These are phyloP conservation scores for Labroides dimidiatus DNA, from an alignment of 2,797 vertebrate species.

Conservation along the genomic window DNA sequence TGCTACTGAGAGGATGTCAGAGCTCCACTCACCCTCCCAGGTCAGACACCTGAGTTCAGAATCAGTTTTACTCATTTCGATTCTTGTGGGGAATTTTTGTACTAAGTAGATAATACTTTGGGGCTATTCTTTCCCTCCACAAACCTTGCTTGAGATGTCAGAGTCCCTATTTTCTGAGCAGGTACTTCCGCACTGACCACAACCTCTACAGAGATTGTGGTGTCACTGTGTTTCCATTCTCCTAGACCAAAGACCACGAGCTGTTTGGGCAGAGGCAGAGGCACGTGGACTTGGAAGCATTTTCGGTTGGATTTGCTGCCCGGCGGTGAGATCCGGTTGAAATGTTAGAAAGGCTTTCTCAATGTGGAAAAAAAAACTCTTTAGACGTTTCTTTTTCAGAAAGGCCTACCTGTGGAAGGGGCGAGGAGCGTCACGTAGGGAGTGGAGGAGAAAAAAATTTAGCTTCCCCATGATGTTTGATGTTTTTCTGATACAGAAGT, in stretches of 20 bases:
- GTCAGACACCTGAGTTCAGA: constrained; percentile 84
- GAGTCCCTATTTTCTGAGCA: constrained; percentile 83
- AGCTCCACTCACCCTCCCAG: constrained; percentile 89
- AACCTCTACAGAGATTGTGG: constrained; percentile 80
- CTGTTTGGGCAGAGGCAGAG: constrained; percentile 87
- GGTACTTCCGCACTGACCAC: constrained; percentile 76
- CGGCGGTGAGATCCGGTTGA: neutral
- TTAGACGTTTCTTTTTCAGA: rapidly evolving
- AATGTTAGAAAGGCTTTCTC: neutral
- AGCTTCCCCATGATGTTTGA: constrained; percentile 68
- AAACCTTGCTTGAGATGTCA: constrained; percentile 81
- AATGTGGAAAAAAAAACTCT: rapidly evolving
- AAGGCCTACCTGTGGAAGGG: constrained; percentile 84
- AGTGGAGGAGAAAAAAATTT: constrained; percentile 87
- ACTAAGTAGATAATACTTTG: no score
- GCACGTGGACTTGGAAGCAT: constrained; percentile 87
- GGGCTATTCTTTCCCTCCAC: neutral
- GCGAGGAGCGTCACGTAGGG: constrained; percentile 83
- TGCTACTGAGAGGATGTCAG: constrained; percentile 80
- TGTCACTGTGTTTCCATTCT: constrained; percentile 83
- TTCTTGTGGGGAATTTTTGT: rapidly evolving
- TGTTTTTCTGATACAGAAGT: no score
- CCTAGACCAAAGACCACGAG: constrained; percentile 89
- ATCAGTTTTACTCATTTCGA: neutral
- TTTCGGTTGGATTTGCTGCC: constrained; percentile 83